Evolutionary conservation across 2,888 invertebrate genomes (phyloP).

Genomic region (Nemotelus nigrinus): DNA sequence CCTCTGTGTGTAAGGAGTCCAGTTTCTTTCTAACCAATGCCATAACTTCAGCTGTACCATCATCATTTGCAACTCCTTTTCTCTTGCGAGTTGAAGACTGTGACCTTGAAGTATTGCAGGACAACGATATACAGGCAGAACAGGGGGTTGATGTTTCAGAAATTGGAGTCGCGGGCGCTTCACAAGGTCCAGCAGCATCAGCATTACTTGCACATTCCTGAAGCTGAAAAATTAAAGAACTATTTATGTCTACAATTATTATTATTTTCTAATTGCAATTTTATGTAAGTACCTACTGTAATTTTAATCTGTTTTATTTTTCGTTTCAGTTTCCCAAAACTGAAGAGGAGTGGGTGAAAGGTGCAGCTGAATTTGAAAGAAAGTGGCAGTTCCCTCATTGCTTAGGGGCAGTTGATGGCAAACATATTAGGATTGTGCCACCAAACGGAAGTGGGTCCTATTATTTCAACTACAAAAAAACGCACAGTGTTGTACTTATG

Average conservation of each 20-base stretch:
- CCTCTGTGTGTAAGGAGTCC: not conserved
- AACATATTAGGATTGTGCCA: constrained; percentile 9
- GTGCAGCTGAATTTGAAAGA: constrained; percentile 2
- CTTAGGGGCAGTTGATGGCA: not conserved
- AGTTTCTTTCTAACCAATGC: no score
- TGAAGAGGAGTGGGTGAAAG: constrained; percentile 11
- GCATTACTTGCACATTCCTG: constrained; percentile 14
- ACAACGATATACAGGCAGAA: constrained; percentile 1
- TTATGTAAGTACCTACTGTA: not conserved
- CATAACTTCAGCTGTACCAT: constrained; percentile 2
- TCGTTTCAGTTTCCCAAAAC: constrained; percentile 11
- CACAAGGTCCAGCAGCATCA: not conserved
- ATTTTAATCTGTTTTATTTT: constrained; percentile 3
- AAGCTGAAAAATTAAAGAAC: constrained; percentile 1
- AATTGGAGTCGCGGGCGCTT: constrained; percentile 13
- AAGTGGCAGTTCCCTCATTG: constrained; percentile 16
- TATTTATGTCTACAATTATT: constrained; percentile 2
- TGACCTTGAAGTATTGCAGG: not conserved
- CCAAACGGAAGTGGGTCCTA: constrained; percentile 24
- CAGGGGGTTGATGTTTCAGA: not conserved
- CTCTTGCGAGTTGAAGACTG: not conserved
- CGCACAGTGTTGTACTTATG: constrained; percentile 30
- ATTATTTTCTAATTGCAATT: not conserved
- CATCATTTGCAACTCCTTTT: constrained; percentile 10
- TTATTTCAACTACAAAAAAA: constrained; percentile 11